These are phyloP conservation scores for Oncorhynchus masou DNA, from an alignment of 2,113 vertebrate genomes.

Conservation along the genomic window DNA sequence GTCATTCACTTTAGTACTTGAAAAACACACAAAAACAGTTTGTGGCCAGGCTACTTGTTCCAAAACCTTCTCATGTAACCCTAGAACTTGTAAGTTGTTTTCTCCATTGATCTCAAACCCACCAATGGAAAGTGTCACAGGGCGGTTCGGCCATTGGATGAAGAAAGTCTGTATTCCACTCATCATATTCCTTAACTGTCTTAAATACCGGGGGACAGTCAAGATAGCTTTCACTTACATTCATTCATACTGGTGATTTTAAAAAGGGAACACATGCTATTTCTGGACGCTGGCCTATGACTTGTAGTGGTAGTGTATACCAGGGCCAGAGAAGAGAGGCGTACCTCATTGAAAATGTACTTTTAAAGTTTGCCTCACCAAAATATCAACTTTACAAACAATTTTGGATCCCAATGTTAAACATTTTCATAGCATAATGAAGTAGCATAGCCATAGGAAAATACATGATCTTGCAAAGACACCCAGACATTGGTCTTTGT, in stretches of 20 bases:
- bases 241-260: conserved; percentile 31
- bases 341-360: not conserved
- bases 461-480: not conserved
- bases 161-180: conserved; percentile 27
- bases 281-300: conserved; percentile 37
- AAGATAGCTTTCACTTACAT: conserved; percentile 33
- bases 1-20: conserved; percentile 29
- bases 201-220: conserved; percentile 18
- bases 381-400: too few relatives aligned
- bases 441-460: conserved; percentile 3
- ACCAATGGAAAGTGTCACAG: conserved; percentile 48
- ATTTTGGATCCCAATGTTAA: not conserved
- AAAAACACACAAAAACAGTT: conserved; percentile 30
- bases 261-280: conserved; percentile 32
- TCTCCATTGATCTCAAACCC: conserved; percentile 9
- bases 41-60: conserved; percentile 24
- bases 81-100: conserved; percentile 45
- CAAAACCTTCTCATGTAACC: conserved; percentile 32
- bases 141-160: conserved; percentile 21
- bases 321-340: conserved; percentile 1
- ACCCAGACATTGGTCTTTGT: not conserved
- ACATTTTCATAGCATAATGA: not conserved
- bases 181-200: not conserved
- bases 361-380: not conserved
- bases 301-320: conserved; percentile 6